A percentile compares a stretch with the other conserved stretches of the same genome.
These are phyloP conservation scores for Chloroclystis v-ata DNA, from an alignment of 2,888 invertebrate species.

Conservation along the genomic window DNA sequence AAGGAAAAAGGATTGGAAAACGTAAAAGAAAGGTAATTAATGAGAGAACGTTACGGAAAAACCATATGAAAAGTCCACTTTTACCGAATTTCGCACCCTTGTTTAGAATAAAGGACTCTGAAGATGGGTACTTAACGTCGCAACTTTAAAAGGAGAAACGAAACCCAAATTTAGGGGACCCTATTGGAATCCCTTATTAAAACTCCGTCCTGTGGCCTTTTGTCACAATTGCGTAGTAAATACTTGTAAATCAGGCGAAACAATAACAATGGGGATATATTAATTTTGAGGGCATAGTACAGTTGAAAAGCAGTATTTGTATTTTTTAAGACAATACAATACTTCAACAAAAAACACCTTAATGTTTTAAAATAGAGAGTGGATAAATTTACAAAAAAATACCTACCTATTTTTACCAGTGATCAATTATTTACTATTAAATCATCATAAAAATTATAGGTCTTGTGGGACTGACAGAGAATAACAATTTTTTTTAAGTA, in stretches of 20 bases:
- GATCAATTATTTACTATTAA: no score
- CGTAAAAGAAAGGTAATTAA: no score
- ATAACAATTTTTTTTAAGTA: no score
- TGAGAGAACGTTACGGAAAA: constrained; percentile 2
- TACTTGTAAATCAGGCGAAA: constrained; percentile 16
- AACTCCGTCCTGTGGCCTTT: constrained; percentile 8
- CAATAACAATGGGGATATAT: constrained; percentile 16
- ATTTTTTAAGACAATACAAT: no score
- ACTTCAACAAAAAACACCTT: no score
- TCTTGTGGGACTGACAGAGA: no score
- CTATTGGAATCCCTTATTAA: constrained; percentile 8
- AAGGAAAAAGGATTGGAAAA: no score
- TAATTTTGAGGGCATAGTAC: constrained; percentile 4
- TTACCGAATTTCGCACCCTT: neutral
- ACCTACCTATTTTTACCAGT: no score
- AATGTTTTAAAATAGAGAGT: no score
- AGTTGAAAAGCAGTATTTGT: no score
- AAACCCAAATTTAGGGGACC: neutral
- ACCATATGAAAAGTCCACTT: constrained; percentile 1
- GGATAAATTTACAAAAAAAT: no score
- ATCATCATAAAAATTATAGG: no score
- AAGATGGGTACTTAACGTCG: neutral
- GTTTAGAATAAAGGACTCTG: neutral
- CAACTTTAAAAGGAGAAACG: neutral
- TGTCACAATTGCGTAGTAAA: constrained; percentile 12